Evolutionary conservation across 92 coral and sea anemone genomes (phyloP).

Genomic region (Epizoanthus illoricatus): DNA sequence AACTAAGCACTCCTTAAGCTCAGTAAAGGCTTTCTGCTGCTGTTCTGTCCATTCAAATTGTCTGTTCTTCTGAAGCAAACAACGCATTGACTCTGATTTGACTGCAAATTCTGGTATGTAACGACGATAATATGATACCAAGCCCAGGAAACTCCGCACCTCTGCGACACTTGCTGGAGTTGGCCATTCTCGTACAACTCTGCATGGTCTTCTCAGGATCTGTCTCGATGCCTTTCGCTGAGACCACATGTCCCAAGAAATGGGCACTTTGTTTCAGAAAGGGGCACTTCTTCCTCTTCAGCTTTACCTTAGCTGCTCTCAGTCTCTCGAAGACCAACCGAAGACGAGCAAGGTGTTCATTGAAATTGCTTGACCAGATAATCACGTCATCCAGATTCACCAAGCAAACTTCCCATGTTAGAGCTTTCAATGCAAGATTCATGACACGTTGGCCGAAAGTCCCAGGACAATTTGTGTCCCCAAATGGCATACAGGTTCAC

Average conservation of each 20-base stretch:
- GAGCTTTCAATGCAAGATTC: constrained; percentile 48
- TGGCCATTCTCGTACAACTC: constrained; percentile 49
- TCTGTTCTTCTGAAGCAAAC: constrained; percentile 41
- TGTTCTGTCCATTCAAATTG: constrained; percentile 42
- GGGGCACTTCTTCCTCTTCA: constrained; percentile 46
- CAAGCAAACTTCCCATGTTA: constrained; percentile 54
- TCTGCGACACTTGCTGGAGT: constrained; percentile 41
- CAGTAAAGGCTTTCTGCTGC: constrained; percentile 42
- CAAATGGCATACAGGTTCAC: constrained; percentile 60
- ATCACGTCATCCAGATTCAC: constrained; percentile 63
- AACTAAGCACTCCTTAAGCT: constrained; percentile 28
- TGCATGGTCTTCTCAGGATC: constrained; percentile 56
- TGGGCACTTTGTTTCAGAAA: constrained; percentile 36
- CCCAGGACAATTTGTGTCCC: constrained; percentile 52
- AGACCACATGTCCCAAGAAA: constrained; percentile 44
- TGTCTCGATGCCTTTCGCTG: constrained; percentile 45
- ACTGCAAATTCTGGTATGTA: constrained; percentile 26
- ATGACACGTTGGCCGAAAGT: constrained; percentile 52
- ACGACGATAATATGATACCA: constrained; percentile 34
- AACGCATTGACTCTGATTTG: constrained; percentile 28
- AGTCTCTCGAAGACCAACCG: constrained; percentile 42
- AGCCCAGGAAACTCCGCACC: constrained; percentile 42
- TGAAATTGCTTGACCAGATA: constrained; percentile 47
- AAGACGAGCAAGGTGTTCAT: constrained; percentile 43
- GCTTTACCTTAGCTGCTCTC: constrained; percentile 42